Base-by-base conservation (phyloP, 1,140 invertebrate genomes). In the Cotesia vestalis region DNA sequence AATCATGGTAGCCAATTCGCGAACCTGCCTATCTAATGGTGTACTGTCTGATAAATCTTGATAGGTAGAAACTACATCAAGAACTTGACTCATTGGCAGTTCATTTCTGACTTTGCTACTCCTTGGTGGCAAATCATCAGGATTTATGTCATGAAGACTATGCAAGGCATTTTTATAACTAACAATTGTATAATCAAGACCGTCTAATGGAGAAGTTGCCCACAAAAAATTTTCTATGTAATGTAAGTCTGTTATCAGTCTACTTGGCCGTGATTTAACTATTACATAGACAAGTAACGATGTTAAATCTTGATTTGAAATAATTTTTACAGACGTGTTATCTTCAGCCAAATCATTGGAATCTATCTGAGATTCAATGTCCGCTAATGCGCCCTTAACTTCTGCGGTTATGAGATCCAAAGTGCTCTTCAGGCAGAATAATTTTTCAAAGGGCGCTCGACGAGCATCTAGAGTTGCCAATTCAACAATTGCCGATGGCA, bases 401-500 rank as follows among this genome's bases (percentile, higher is more conserved):
- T 83, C 80, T 3, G 81, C 80, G 5, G 81, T 60, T 12, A 77
- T 75, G 0, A 83, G 69, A 38, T 84, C 81, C n/a, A 84, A 38
- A 5, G 80, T 80, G 11, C 76, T 78, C 20, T 78, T 77, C 3
- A 84, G 46, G 51, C 83, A 84, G 1, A 72, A 34, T 0, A 83
- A 73, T 61, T 83, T 84, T 64, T 82, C 81, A 61, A 79, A 75
- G 3, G 83, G 83, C 51, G 77, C 78, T 60, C 75, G 61, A 0
- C 75, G 68, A 14, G 71, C 71, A 36, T 82, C 77, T 12, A 83
- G 64, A 4, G 76, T 77, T 1, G 81, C 78, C 66, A 84, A 69
- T 63, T 83, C 83, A 8, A 78, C 79, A n/a, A 82, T 77, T 0
- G 79, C 82, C 2, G 78, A 78, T n/a, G 79, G 78, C 46, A 84